Base-by-base conservation (phyloP, 2,113 vertebrate genomes). In the Microtus richardsoni region DNA sequence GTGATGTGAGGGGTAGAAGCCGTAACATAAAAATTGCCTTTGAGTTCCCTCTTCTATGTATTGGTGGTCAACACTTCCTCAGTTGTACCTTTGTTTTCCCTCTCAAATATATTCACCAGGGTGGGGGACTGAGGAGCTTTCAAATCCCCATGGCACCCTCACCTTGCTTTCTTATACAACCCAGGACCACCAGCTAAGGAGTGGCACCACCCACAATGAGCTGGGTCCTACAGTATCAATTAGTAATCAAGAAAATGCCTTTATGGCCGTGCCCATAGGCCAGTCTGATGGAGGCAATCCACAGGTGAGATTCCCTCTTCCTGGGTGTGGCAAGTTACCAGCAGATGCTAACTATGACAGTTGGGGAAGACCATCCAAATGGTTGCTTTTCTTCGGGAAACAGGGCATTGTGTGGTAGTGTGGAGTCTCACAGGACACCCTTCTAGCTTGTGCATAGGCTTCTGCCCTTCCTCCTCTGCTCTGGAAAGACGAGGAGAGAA, bases 391-490 rank as follows among this genome's bases (percentile, higher is more conserved):
- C 60, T 49, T 24, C 7, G 16, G 60, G 22, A 85, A 47, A 62
- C 9, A 30, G 54, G 7, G 26, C 39, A 7, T 30, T 2, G 17
- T 0, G 16, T 30, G 8, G 17, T 44, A 30, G 64, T 33, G 28
- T 13, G 11, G 44, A 5, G 12, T 30, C 5, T 0, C 28, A 33
- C 19, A 16, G 41, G 10, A 5, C 11, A 21, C 19, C 11, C 33
- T 36, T 86, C 41, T 2, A 7, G 44, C 16, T 16, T 87, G 33
- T 13, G 7, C 44, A 70, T 8, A 14, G 3, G 33, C 11, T 22
- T 70, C 33, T 62, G 82, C 90, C 90, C 21, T 13, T 74, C n/a
- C 33, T 58, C 88, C 93, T 96, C 68, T 13, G 44, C 26, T 70
- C 77, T 36, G 30, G 60, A 0, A 36, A 3, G n/a, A 47, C 17